Base-by-base conservation (phyloP, 2,797 vertebrate genomes). In the Pitangus sulphuratus region DNA sequence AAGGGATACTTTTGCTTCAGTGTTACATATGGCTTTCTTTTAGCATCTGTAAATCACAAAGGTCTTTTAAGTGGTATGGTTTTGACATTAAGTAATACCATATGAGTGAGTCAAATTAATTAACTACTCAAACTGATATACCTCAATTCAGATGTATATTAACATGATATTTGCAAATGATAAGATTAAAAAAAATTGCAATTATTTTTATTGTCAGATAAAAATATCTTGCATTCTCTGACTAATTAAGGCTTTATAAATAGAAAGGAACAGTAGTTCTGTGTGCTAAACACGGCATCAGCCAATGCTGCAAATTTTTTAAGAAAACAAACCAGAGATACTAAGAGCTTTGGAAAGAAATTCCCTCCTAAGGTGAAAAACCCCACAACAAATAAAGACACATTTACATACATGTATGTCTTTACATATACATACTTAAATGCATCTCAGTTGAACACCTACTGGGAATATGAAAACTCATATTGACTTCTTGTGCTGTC, bases 191-290 rank as follows among this genome's bases (percentile, higher is more conserved):
- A 84, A 57, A 42, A n/a, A 15, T 3, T 13, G 6, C 28, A 76
- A 82, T 39, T 0, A 17, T 77, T 77, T 71, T 3, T 48, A 13
- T 39, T 0, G 0, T 62, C 48, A 80, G 44, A 50, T 21, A 69
- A 74, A 85, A 70, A 65, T 47, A 35, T 14, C 20, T 72, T 77
- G 3, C 3, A 24, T 66, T 77, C 4, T 58, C 16, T 58, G 10
- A 40, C 5, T 42, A 45, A 39, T 45, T 48, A 26, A 18, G 4
- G 7, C 12, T 72, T 81, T 61, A 39, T 37, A 45, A 24, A 58
- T 2, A 58, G n/a, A 68, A 81, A 85, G 8, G 35, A 77, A 68
- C 19, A 31, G 15, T 11, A 60, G 8, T 20, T 66, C 10, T 58
- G 7, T 28, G 26, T 71, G 22, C 45, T 87, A 68, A 84, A 50